Base-by-base conservation (phyloP, 2,797 vertebrate genomes). In the Babyrousa celebensis region DNA sequence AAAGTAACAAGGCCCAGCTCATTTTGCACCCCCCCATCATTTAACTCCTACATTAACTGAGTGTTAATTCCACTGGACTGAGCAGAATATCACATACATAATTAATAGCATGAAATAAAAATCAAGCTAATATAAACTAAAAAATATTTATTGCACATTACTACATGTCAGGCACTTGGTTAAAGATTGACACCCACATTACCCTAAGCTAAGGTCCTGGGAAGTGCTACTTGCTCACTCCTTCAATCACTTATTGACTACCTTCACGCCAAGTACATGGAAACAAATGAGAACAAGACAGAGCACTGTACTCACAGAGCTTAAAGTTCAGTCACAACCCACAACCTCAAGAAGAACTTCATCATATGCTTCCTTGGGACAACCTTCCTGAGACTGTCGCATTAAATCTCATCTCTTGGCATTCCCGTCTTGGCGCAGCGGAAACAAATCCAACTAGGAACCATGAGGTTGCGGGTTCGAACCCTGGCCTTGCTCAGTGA, bases 61-160 rank as follows among this genome's bases (percentile, higher is more conserved):
- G 21, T 84, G 5, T 67, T 72, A 71, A 80, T 32, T 65, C 43
- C n/a, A 74, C 14, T 89, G 27, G 32, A 79, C 18, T 15, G 17
- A 29, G 48, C 20, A 75, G 32, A 77, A 52, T 27, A 87, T 18
- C 10, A 91, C 63, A 83, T 1, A 58, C 17, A 62, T 32, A 85
- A 85, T n/a, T 65, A 89, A 75, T 60, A 60, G 32, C 80, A 71
- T 7, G 65, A 96, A 78, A 74, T 74, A 71, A 84, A 82, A 25
- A 96, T 67, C 14, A 77, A 85, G 25, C 85, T 80, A 95, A 77
- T 67, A 23, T 85, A 48, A 2, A 63, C 6, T 29, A 84, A 95
- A 63, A 86, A 90, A 48, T 58, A 72, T 43, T 40, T 68, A 52
- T 32, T n/a, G 8, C 71, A 82, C 71, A 82, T 68, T 72, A 78